Base-by-base conservation (phyloP, 2,888 invertebrate genomes). In the Sphinx pinastri region DNA sequence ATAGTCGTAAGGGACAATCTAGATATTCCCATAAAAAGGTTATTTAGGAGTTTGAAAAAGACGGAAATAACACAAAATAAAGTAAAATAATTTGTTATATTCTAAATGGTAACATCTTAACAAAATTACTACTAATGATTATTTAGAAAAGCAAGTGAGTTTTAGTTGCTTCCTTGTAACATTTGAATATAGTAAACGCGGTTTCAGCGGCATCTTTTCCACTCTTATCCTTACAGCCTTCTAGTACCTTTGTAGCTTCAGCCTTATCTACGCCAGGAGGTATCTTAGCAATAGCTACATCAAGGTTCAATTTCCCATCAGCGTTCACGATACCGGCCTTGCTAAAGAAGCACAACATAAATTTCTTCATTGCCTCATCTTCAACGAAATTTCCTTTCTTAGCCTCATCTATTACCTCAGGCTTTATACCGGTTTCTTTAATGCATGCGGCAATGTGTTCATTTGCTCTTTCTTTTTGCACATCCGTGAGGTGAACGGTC, bases 311-410 rank as follows among this genome's bases (percentile, higher is more conserved):
- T 68, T 93, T 89, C 0, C 89, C 93, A 60, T 90, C 88, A 0
- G 75, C 59, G 16, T 80, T 79, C 0, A 92, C 66, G 2, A 94
- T 85, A 2, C 88, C 89, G 1, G 91, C 81, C 72, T 92, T 94
- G 71, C 92, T 82, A 81, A 94, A 91, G 84, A 94, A 90, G 77
- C 95, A 95, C 0, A 91, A 80, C 0, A 88, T 82, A 74, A 94
- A 94, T 60, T 92, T 90, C 75, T 94, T 94, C 0, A 94, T 74
- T 0, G 76, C 82, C 11, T 92, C 89, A 63, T 94, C 93, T 0
- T 94, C 90, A 71, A 75, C 73, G 11, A 92, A 81, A 2, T 88
- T 77, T 0, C 94, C 95, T 70, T 90, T 90, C 70, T 91, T 90
- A 0, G 90, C 91, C 68, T 89, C 87, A 0, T 83, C 82, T 0